Conservation (phyloP, 2,113 vertebrate genomes). For the Macquaria australasica region DNA sequence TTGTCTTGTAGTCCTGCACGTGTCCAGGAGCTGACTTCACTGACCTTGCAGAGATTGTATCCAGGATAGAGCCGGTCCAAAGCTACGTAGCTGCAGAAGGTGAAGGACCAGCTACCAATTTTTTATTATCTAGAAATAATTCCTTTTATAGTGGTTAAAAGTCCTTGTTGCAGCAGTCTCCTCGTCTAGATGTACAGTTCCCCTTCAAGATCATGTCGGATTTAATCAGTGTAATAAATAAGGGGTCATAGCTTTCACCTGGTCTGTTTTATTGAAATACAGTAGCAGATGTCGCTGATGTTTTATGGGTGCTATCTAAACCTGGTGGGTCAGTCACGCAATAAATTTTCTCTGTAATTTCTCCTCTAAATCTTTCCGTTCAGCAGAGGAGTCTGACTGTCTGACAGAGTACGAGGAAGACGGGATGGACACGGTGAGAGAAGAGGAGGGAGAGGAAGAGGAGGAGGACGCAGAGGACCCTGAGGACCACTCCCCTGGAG, state of each 20-base stretch:
- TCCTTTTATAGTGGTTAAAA: not conserved
- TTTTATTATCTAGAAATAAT: not conserved
- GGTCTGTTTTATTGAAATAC: constrained; percentile 26
- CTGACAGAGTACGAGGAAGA: constrained; percentile 94
- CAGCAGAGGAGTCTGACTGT: constrained; percentile 92
- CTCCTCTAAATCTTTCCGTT: constrained; percentile 51
- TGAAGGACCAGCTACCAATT: constrained; percentile 42
- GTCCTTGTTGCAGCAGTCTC: constrained; percentile 7
- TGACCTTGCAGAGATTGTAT: constrained; percentile 95
- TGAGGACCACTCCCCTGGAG: constrained; percentile 81
- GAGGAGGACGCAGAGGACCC: constrained; percentile 78
- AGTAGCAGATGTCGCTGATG: constrained; percentile 15
- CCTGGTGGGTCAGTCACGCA: not conserved
- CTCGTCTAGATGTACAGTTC: not conserved
- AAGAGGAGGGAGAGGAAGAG: constrained; percentile 87
- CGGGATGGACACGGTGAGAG: constrained; percentile 86
- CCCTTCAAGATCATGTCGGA: constrained; percentile 2
- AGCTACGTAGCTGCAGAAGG: constrained; percentile 86
- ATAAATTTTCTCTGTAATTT: constrained; percentile 43
- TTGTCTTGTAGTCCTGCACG: constrained; percentile 79
- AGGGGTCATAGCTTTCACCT: not conserved
- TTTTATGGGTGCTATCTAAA: constrained; percentile 40
- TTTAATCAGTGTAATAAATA: constrained; percentile 43
- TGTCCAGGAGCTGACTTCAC: constrained; percentile 93
- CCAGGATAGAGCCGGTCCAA: constrained; percentile 92